These are phyloP conservation scores for Physocephala rufipes DNA, from an alignment of 2,888 invertebrate genomes.

Conservation along the genomic window DNA sequence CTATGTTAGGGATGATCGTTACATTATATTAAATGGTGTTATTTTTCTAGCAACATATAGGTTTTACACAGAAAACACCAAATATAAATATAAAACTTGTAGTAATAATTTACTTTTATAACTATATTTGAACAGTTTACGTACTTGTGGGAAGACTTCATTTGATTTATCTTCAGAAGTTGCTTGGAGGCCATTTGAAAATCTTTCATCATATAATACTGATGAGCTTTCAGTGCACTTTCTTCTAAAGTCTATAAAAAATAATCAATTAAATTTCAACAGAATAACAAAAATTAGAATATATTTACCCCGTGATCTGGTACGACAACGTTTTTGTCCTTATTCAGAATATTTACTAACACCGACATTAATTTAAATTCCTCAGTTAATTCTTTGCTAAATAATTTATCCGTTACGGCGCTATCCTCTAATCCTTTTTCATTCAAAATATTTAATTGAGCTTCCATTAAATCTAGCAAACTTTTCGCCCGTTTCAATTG, in stretches of 20 bases:
- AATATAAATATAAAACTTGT: too few relatives aligned
- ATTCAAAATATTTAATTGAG: conserved; percentile 49
- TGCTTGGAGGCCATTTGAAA: conserved; percentile 67
- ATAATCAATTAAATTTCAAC: not conserved
- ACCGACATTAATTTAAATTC: conserved; percentile 58
- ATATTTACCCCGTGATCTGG: conserved; percentile 59
- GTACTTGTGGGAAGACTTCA: conserved; percentile 5
- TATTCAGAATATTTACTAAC: conserved; percentile 60
- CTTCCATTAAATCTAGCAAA: conserved; percentile 60
- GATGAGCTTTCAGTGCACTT: conserved; percentile 63
- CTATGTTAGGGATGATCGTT: too few relatives aligned
- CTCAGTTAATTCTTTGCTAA: conserved; percentile 50
- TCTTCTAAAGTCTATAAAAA: conserved; percentile 15
- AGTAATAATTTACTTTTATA: not conserved
- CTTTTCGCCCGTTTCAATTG: conserved; percentile 61
- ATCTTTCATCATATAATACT: conserved; percentile 65
- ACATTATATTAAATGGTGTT: too few relatives aligned
- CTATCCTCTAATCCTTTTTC: conserved; percentile 45
- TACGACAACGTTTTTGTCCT: conserved; percentile 56
- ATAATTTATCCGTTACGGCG: conserved; percentile 38
- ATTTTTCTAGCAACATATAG: too few relatives aligned
- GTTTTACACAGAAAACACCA: too few relatives aligned
- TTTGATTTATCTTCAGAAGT: conserved; percentile 56
- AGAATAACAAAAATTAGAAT: not conserved
- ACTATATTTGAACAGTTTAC: conserved; percentile 1